Base-by-base conservation (phyloP, 2,888 invertebrate genomes). In the Drosophila peninsularis region DNA sequence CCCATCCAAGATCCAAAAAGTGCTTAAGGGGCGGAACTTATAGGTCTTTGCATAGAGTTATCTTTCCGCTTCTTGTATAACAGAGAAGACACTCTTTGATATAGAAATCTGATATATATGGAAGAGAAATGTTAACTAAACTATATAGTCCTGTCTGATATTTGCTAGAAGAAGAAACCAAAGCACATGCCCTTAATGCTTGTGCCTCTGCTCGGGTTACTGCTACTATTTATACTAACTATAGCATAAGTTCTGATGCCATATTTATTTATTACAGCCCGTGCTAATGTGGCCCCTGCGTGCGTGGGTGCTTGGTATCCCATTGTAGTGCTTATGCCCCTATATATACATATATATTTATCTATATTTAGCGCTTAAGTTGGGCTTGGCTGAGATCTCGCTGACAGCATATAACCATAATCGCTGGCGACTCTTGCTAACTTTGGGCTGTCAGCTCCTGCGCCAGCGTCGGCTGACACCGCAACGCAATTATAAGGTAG, bases 401-500 rank as follows among this genome's bases (percentile, higher is more conserved):
- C 44, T 57, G 77, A 62, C 47, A 47, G 45, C 52, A 64, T 65
- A 58, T 76, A 65, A 56, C 55, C 58, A 67, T 76, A 75, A 75
- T 71, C 71, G 58, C 45, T 34, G 58, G 75, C 75, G 50, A 68
- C 56, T 61, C 53, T 36, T 44, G 71, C 47, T 47, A 47, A 47
- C 41, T 57, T 65, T 52, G 52, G 56, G 21, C 45, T 60, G 61
- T 53, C 44, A 39, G 21, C 41, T 39, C 17, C 61, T 37, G 50
- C 27, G 19, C 27, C 24, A 10, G 30, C 27, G 36, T 32, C 42
- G 13, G 11, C 30, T 24, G 13, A 68, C 54, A 66, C 76, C 85
- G 66, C 80, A 76, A 66, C 63, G 76, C 73, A 84, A 81, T 81
- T 84, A 84, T 71, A 71, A 56, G 68, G 57, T 55, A 75, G 63